Conservation (phyloP, 2,797 vertebrate genomes). For the Lophius americanus region DNA sequence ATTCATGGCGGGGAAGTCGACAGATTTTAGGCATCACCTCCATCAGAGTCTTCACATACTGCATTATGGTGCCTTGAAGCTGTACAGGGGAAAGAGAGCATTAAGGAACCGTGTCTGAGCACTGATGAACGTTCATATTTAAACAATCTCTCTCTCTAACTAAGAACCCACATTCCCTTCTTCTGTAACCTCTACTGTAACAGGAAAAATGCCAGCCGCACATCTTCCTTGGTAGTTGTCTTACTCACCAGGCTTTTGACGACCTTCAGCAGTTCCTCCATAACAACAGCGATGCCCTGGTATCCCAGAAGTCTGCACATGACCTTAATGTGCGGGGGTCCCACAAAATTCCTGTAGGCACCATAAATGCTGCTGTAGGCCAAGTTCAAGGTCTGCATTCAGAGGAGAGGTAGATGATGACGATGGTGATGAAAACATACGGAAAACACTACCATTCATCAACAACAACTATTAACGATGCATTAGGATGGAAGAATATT, state of each 20-base stretch:
- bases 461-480: too few species aligned
- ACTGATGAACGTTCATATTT: not conserved
- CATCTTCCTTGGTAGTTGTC: not conserved
- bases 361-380: conserved; percentile 97
- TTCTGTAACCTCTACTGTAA: too few species aligned
- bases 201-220: not conserved
- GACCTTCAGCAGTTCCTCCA: conserved; percentile 98
- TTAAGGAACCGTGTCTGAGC: not conserved
- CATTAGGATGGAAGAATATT: too few species aligned
- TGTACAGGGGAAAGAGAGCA: conserved; percentile 49
- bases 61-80: conserved; percentile 98
- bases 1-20: conserved; percentile 94
- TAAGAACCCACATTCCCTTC: too few species aligned
- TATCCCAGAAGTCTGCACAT: conserved; percentile 98
- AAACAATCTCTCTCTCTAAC: too few species aligned
- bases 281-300: conserved; percentile 98
- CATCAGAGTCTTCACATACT: conserved; percentile 98
- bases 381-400: conserved; percentile 89
- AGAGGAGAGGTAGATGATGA: not conserved
- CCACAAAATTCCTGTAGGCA: conserved; percentile 94
- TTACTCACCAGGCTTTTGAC: conserved; percentile 95
- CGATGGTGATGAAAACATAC: not conserved
- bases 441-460: too few species aligned
- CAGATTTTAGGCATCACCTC: conserved; percentile 99
- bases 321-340: conserved; percentile 95